phyloP scores from a whole-genome alignment of 2,113 vertebrate species.

The Thinocorus orbignyianus region DNA sequence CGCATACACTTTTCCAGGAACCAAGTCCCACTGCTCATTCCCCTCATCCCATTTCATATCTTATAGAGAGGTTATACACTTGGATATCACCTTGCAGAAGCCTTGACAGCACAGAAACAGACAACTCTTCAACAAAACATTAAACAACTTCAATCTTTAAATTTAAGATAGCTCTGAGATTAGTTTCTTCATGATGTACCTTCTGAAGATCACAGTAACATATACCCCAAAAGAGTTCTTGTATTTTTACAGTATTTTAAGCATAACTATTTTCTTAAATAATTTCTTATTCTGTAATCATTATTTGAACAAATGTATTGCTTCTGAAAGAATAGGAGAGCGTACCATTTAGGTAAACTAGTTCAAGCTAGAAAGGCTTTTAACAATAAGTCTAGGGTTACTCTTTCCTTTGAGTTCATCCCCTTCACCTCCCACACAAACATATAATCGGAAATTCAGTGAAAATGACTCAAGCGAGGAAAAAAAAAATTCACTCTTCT shows the following conservation, averaged over 20 bases:
- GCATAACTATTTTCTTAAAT: not conserved
- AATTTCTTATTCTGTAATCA: not conserved
- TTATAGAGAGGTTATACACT: not conserved
- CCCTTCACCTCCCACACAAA: not conserved
- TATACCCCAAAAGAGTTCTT: not conserved
- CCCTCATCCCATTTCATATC: not conserved
- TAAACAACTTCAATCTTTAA: not conserved
- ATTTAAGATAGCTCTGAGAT: not conserved
- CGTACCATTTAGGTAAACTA: not conserved
- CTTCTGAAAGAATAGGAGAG: not conserved
- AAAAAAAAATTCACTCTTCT: not conserved
- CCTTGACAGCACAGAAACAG: accelerated
- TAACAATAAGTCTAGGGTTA: not conserved
- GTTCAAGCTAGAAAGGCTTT: not conserved
- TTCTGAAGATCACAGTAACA: not conserved
- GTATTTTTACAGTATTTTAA: not conserved
- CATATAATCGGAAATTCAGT: not conserved
- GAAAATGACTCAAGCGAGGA: not conserved
- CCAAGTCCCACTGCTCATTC: not conserved
- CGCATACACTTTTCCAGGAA: not conserved
- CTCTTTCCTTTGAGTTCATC: not conserved
- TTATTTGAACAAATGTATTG: not conserved
- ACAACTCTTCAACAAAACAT: not conserved
- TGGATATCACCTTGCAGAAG: not conserved
- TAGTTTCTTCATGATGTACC: not conserved